Evolutionary conservation across 2,113 vertebrate species (phyloP).

Genomic region (Benitochromis conjunctus): DNA sequence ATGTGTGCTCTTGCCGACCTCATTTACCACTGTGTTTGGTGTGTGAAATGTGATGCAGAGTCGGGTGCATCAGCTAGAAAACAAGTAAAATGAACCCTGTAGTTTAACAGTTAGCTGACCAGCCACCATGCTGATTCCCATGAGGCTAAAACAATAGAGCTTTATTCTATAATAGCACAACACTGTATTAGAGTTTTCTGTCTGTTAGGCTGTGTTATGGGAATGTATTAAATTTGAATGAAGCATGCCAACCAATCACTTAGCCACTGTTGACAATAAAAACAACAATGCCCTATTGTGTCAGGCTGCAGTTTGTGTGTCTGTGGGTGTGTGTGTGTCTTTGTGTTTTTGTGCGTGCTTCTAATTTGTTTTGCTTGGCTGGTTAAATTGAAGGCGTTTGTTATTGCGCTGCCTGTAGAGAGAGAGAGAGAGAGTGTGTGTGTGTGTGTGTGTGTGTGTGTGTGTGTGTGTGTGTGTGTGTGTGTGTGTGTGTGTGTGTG

Average conservation of each 20-base stretch:
- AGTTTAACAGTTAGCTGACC: neutral
- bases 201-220: slow-evolving; percentile 28
- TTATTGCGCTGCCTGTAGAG: slow-evolving; percentile 56
- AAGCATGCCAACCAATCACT: slow-evolving; percentile 53
- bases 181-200: slow-evolving; percentile 10
- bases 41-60: neutral
- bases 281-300: slow-evolving; percentile 72
- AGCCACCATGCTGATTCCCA: slow-evolving; percentile 65
- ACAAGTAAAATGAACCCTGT: neutral
- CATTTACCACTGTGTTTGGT: neutral
- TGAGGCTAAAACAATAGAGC: slow-evolving; percentile 58
- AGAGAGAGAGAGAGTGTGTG: no score
- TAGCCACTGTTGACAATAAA: slow-evolving; percentile 61
- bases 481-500: slow-evolving; percentile 22
- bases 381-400: slow-evolving; percentile 81
- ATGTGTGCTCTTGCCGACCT: neutral
- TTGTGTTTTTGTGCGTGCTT: slow-evolving; percentile 43
- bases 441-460: slow-evolving; percentile 6
- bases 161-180: slow-evolving; percentile 41
- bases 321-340: neutral
- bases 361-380: slow-evolving; percentile 76
- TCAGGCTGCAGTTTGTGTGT: slow-evolving; percentile 12
- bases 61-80: neutral
- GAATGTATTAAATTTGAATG: slow-evolving; percentile 40
- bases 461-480: neutral